These are phyloP conservation scores for Xestia ashworthii DNA, from an alignment of 2,888 invertebrate species.

Conservation along the genomic window DNA sequence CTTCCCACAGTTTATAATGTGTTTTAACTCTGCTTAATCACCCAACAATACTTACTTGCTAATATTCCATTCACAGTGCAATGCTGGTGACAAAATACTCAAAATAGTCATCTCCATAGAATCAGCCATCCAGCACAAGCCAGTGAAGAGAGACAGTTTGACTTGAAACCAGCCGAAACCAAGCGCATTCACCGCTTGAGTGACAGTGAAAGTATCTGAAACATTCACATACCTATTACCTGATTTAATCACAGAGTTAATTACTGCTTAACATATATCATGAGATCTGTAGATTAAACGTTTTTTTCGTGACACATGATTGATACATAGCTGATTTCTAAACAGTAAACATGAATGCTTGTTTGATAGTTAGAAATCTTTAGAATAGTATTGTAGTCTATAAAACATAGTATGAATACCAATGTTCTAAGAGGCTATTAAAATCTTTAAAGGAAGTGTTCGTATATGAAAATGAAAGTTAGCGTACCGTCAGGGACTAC, in stretches of 20 bases:
- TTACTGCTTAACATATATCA: constrained; percentile 25
- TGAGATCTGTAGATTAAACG: constrained; percentile 36
- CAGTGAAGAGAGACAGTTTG: constrained; percentile 95
- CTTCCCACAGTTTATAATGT: background rate
- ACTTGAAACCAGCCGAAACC: constrained; percentile 98
- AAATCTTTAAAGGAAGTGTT: constrained; percentile 6
- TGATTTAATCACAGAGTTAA: constrained; percentile 28
- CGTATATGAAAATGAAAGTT: constrained; percentile 39
- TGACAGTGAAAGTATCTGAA: constrained; percentile 96
- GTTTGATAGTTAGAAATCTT: background rate
- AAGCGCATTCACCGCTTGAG: constrained; percentile 96
- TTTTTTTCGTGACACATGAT: constrained; percentile 47
- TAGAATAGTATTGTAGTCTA: background rate
- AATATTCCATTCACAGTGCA: constrained; percentile 98
- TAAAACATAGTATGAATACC: constrained; percentile 3
- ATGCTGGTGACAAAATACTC: constrained; percentile 97
- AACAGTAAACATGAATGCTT: constrained; percentile 37
- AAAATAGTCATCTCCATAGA: constrained; percentile 99
- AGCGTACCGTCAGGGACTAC: constrained; percentile 94
- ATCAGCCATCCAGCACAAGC: constrained; percentile 98
- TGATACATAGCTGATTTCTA: constrained; percentile 51
- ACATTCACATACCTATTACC: constrained; percentile 58
- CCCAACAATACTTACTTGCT: constrained; percentile 87
- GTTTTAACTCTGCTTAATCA: background rate
- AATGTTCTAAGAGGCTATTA: constrained; percentile 23